Evolutionary conservation across 2,888 invertebrate species (phyloP).

Genomic region (Hirtodrosophila histrioides): DNA sequence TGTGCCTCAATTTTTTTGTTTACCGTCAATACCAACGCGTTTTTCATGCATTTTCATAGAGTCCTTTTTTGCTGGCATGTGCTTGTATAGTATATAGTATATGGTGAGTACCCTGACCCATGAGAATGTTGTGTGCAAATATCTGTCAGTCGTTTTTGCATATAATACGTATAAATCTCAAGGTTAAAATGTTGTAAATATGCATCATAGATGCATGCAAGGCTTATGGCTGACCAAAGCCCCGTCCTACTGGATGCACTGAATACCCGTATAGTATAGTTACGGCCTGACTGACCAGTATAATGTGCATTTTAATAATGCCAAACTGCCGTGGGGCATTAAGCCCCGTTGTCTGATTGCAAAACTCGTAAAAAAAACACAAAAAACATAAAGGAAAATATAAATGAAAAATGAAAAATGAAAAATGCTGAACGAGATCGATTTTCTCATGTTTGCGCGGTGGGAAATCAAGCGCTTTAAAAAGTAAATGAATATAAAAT

Average conservation of each 20-base stretch:
- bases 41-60: constrained; percentile 60
- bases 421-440: constrained; percentile 37
- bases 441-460: constrained; percentile 16
- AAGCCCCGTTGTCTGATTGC: constrained; percentile 46
- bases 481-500: constrained; percentile 2
- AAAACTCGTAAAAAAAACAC: neutral
- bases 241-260: constrained; percentile 25
- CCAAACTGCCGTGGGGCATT: constrained; percentile 55
- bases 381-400: neutral
- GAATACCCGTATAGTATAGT: neutral
- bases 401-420: neutral
- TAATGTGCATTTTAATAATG: constrained; percentile 62
- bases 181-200: constrained; percentile 71
- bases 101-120: constrained; percentile 20
- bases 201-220: constrained; percentile 56
- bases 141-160: constrained; percentile 55
- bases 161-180: constrained; percentile 65
- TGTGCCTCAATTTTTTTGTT: constrained; percentile 46
- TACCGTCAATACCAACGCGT: constrained; percentile 38
- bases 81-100: no score
- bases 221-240: constrained; percentile 50
- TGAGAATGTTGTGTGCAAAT: constrained; percentile 31
- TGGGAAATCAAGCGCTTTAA: constrained; percentile 4
- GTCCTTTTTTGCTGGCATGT: constrained; percentile 17
- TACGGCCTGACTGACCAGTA: constrained; percentile 42